Conservation (phyloP, 2,888 invertebrate genomes). For the Tenthredo livida region DNA sequence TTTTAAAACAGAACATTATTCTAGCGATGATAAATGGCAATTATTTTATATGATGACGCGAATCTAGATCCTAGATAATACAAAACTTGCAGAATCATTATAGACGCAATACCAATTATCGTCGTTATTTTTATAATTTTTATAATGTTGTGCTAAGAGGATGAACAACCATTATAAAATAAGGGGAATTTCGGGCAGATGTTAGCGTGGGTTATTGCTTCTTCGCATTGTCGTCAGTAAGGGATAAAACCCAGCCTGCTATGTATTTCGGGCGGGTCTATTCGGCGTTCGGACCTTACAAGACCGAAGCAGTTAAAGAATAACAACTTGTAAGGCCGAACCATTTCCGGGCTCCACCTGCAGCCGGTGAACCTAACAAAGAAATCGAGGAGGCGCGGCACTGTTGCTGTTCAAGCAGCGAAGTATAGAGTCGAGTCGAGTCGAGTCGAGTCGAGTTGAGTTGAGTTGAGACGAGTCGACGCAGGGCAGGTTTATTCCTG, state of each 20-base stretch:
- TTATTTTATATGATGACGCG: neutral
- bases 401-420: neutral
- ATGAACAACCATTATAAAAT: neutral
- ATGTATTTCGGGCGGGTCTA: neutral
- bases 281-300: neutral
- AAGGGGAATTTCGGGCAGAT: neutral
- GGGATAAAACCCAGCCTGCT: neutral
- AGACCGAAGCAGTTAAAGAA: neutral
- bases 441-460: neutral
- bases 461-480: neutral
- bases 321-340: neutral
- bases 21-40: neutral
- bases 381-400: neutral
- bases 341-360: conserved; percentile 21
- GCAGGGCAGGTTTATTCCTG: conserved; percentile 4
- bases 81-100: neutral
- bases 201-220: neutral
- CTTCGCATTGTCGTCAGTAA: neutral
- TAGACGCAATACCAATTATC: neutral
- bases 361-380: conserved; percentile 9
- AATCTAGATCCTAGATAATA: neutral
- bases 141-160: too few relatives aligned
- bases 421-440: neutral
- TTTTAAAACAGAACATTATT: neutral
- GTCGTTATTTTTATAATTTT: neutral